Conservation (phyloP, 2,113 vertebrate species). For the Cynocephalus volans region DNA sequence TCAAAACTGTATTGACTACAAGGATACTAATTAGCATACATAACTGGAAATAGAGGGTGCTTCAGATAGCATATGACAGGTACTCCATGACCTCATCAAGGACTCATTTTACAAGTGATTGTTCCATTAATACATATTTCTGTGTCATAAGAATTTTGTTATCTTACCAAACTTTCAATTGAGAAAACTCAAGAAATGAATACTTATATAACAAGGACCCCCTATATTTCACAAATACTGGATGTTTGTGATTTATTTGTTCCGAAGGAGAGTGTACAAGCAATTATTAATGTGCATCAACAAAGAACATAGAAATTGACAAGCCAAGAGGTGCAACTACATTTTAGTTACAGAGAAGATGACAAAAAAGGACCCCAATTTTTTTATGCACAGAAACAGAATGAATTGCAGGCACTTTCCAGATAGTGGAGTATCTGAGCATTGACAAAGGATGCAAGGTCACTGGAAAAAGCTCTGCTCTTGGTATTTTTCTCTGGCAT, state of each 20-base stretch:
- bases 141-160: background rate
- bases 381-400: background rate
- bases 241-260: slow-evolving; percentile 15
- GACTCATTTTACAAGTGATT: slow-evolving; percentile 27
- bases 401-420: background rate
- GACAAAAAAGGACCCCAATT: background rate
- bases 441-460: background rate
- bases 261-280: slow-evolving; percentile 29
- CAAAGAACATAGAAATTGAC: background rate
- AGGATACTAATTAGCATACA: background rate
- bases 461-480: background rate
- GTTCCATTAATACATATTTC: background rate
- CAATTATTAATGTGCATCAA: background rate
- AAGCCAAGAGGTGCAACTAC: background rate
- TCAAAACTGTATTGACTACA: background rate
- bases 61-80: background rate
- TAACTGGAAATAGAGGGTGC: background rate
- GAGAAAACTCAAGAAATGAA: background rate
- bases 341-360: background rate
- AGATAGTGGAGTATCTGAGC: background rate
- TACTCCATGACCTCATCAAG: background rate
- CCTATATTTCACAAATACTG: background rate
- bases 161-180: background rate
- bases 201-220: background rate
- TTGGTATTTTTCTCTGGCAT: background rate